These are phyloP conservation scores for Drepanosiphum platanoidis DNA, from an alignment of 2,888 invertebrate species.

Conservation along the genomic window DNA sequence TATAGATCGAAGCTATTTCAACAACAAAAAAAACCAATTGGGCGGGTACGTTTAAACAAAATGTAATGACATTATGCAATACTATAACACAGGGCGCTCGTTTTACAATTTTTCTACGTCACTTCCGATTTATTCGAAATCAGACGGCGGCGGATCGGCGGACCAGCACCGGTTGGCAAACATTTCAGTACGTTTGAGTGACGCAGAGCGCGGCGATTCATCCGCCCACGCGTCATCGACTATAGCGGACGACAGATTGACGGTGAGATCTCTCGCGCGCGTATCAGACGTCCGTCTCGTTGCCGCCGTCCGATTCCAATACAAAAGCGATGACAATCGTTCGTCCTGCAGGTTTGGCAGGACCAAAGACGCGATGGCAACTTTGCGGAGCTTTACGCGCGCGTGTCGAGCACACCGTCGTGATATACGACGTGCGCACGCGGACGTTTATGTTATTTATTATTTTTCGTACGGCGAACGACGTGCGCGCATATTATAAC, in stretches of 20 bases:
- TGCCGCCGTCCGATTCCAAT: conserved; percentile 16
- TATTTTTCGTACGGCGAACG: background rate
- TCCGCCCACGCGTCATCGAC: background rate
- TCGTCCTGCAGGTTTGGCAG: background rate
- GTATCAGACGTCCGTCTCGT: background rate
- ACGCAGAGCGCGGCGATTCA: too few relatives aligned
- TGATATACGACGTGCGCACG: background rate
- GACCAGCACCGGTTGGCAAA: too few relatives aligned
- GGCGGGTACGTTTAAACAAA: too few relatives aligned
- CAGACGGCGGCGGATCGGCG: too few relatives aligned
- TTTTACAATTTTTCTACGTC: too few relatives aligned
- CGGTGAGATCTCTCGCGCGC: background rate
- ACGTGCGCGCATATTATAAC: background rate
- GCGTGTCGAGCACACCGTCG: background rate
- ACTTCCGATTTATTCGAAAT: too few relatives aligned
- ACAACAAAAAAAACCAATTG: too few relatives aligned
- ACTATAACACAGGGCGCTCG: too few relatives aligned
- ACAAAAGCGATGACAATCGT: conserved; percentile 32
- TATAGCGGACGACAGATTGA: too few relatives aligned
- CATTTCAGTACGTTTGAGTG: background rate
- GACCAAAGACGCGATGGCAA: background rate
- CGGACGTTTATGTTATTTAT: background rate
- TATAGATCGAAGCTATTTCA: too few relatives aligned
- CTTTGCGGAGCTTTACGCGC: background rate
- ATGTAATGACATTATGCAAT: too few relatives aligned